A percentile compares a stretch with the other conserved stretches of the same genome.
phyloP scores from a whole-genome alignment of 1,140 invertebrate genomes.

The Mamestra configurata region DNA sequence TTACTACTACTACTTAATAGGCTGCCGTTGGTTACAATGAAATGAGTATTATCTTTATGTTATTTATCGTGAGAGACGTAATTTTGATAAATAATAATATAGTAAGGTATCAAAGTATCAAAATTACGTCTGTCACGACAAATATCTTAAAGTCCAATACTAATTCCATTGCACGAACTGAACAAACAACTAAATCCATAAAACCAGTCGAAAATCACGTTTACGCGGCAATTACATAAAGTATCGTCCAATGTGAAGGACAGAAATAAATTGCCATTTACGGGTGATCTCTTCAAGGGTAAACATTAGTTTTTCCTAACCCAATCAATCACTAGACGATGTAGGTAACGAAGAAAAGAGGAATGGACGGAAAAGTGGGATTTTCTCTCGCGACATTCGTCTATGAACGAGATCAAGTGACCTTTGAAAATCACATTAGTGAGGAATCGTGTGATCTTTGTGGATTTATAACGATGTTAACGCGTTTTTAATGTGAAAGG shows the following conservation, averaged over 20 bases:
- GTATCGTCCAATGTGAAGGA: neutral
- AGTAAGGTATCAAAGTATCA: too few relatives aligned
- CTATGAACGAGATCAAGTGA: slow-evolving; percentile 21
- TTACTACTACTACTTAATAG: too few relatives aligned
- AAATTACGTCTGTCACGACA: too few relatives aligned
- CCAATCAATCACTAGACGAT: slow-evolving; percentile 22
- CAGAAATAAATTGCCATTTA: slow-evolving; percentile 29
- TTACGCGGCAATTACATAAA: neutral
- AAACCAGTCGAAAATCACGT: neutral
- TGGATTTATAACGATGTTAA: slow-evolving; percentile 4
- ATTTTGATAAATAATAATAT: too few relatives aligned
- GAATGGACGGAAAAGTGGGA: neutral
- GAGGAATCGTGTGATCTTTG: neutral
- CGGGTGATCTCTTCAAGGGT: slow-evolving; percentile 13
- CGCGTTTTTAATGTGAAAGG: slow-evolving; percentile 11
- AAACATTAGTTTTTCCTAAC: slow-evolving; percentile 8
- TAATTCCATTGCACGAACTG: neutral
- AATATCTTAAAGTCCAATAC: neutral
- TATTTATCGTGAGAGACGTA: too few relatives aligned
- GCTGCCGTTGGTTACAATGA: too few relatives aligned
- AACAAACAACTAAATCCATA: neutral
- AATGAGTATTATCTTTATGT: too few relatives aligned
- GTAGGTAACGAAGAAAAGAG: neutral
- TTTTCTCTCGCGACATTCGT: neutral
- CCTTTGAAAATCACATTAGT: slow-evolving; percentile 34